Base-by-base conservation (phyloP, 2,888 invertebrate species). In the Pseudeuparius sepicola region DNA sequence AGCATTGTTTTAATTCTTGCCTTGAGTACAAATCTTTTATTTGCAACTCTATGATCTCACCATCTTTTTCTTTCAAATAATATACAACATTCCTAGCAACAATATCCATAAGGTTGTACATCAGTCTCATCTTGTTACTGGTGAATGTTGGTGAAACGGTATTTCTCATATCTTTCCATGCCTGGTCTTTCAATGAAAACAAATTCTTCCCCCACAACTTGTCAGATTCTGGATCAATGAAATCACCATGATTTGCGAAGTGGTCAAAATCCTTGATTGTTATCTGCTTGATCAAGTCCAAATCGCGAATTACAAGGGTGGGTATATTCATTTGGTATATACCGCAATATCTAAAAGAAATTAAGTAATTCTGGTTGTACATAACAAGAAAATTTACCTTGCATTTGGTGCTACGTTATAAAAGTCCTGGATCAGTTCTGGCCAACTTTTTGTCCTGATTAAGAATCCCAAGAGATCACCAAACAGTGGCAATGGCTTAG, bases 251-350 rank as follows among this genome's bases (percentile, higher is more conserved):
- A 34, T 74, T n/a, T n/a, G n/a, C n/a, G n/a, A 61, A 63, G 36
- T 57, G 47, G 5, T 61, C 61, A 37, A 61, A 61, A 50, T 75
- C 72, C 39, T 70, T 63, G 14, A 73, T 67, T 36, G 67, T 62
- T 9, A 75, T 56, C 24, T 64, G 60, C 52, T 73, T 73, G 7
- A 75, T 65, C 10, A 75, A 49, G 4, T 74, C 73, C 7, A 69
- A 64, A 50, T 74, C 73, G 41, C 66, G 51, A 1, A 73, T 42
- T 24, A 68, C 56, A 11, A 75, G 47, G 2, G 63, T 41, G 2
- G 74, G 73, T 0, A 14, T 34, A 3, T 18, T 31, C 33, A 54
- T 51, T 13, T 48, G 46, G 33, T 49, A 53, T 2, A 48, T 24
- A 7, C 55, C 56, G 25, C 38, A 33, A 35, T 51, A 55, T 30